Percentiles rank a stretch among this genome's conserved stretches.
These are phyloP conservation scores for Petrophora chlorosata DNA, from an alignment of 2,888 invertebrate genomes.

Conservation along the genomic window DNA sequence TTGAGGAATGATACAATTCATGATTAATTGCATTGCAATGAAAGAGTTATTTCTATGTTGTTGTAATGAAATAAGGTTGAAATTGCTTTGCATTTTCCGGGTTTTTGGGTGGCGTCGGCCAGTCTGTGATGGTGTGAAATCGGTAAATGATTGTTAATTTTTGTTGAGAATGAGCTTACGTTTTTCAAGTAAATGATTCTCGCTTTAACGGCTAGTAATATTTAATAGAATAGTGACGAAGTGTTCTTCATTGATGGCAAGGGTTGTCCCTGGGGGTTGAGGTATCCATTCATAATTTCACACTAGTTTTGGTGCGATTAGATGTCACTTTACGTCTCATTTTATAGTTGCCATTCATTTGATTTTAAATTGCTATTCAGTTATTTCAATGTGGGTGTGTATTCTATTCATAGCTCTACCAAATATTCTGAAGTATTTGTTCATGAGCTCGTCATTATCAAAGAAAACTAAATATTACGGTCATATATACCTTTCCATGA, in stretches of 20 bases:
- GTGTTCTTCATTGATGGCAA: slow-evolving; percentile 52
- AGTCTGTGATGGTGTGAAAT: slow-evolving; percentile 52
- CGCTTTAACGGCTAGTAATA: slow-evolving; percentile 41
- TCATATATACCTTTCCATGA: too few relatives aligned
- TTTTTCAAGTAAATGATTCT: slow-evolving; percentile 39
- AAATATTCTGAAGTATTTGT: too few relatives aligned
- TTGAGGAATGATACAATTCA: slow-evolving; percentile 78
- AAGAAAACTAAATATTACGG: too few relatives aligned
- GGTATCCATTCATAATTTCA: slow-evolving; percentile 58
- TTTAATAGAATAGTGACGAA: slow-evolving; percentile 34
- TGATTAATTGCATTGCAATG: slow-evolving; percentile 71
- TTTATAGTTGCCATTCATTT: too few relatives aligned
- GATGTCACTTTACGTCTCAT: slow-evolving; percentile 49
- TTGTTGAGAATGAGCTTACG: not conserved
- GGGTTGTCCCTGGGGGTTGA: slow-evolving; percentile 40
- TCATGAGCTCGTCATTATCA: too few relatives aligned
- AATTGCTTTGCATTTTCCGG: slow-evolving; percentile 36
- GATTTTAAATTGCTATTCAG: slow-evolving; percentile 5
- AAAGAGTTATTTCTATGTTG: slow-evolving; percentile 24
- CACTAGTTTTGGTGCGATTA: slow-evolving; percentile 54
- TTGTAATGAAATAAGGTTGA: slow-evolving; percentile 31
- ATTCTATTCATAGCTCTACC: too few relatives aligned
- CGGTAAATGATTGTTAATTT: slow-evolving; percentile 32
- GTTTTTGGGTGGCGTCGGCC: slow-evolving; percentile 54
- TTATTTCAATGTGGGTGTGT: too few relatives aligned